Base-by-base conservation (phyloP, 2,113 vertebrate genomes). In the Malurus melanocephalus region DNA sequence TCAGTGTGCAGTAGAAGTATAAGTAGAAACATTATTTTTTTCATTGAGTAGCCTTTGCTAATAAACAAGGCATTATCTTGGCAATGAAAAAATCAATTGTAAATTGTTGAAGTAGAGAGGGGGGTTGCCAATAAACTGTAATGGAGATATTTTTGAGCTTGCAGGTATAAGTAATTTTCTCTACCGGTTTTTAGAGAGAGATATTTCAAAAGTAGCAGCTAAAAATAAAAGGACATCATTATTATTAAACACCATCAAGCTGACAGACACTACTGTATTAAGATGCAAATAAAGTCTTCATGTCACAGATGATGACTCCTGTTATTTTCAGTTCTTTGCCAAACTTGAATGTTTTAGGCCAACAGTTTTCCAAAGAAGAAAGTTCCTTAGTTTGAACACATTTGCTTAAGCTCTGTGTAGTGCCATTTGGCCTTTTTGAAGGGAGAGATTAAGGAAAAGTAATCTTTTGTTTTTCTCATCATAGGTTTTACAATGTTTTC, bases 271-370 rank as follows among this genome's bases (percentile, higher is more conserved):
- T 72, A 86, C 49, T 81, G 67, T 79, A 53, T 86, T 78, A 90
- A 72, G 73, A 72, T 86, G 57, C 65, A 91, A 74, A 91, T 77
- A 66, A 77, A 86, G 20, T 71, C 72, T 55, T 89, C 45, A 74
- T 77, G 77, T 86, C 65, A 83, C 33, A 66, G 48, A 73, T 79
- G 38, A 94, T 33, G 26, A 56, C 21, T 83, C 22, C 48, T 84
- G 30, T 28, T 93, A 77, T 85, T 92, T 93, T 88, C 84, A 87
- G 53, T 72, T 90, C 71, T 67, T 88, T 90, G 30, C 26, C 51
- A 74, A 85, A 67, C 32, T 67, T 78, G 12, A 61, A 65, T 35
- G 22, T 69, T 88, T 93, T 45, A 51, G 80, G n/a, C 30, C 51
- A 88, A 81, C 8, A 23, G n/a, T 84, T 88, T 60, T 60, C 80